Evolutionary conservation across 2,113 vertebrate species (phyloP), one percentile per base, ranked within the genome.

Genomic region (Cryptoleucopteryx plumbea): DNA sequence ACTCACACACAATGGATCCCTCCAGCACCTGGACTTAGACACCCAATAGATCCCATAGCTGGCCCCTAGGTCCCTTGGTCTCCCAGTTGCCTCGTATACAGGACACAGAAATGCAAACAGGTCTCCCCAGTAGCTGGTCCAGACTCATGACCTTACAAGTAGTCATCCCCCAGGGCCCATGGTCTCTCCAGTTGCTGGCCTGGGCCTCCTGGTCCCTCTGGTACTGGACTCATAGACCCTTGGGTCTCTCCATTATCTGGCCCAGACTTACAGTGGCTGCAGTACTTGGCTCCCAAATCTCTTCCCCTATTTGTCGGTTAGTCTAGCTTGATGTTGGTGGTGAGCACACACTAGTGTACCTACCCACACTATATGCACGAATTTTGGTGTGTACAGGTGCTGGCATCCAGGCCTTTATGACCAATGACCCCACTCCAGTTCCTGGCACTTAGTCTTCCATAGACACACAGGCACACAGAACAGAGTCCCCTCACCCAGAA

Each of bases 351-450:
- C 25, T 47, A 34, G 9, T 27, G 13, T 34, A 23, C 34, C 26
- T 7, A 19, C 13, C 16, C 16, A 53, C 22, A 65, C 19, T 29
- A 8, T 20, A 36, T 3, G 5, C 20, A 29, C 1, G 2, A 27
- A 15, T 10, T 8, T 53, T 31, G 40, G 12, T 38, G 9, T 25
- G 17, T 73, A 29, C 27, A 52, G 36, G 8, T 26, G 47, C 16
- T 52, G 34, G 21, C 31, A 42, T n/a, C 21, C 34, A 45, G 68
- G 22, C 17, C 32, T 31, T 6, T 62, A 36, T 40, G 29, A 72
- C n/a, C 63, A 66, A 13, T 0, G 0, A 23, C n/a, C 25, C 13
- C n/a, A 9, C 15, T 66, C 32, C n/a, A 13, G 7, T 2, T 53
- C 19, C 43, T 55, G 23, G 16, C 45, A 50, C 36, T 48, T 55